Evolutionary conservation across 2,888 invertebrate genomes (phyloP).

Genomic region (Molanna angustata): DNA sequence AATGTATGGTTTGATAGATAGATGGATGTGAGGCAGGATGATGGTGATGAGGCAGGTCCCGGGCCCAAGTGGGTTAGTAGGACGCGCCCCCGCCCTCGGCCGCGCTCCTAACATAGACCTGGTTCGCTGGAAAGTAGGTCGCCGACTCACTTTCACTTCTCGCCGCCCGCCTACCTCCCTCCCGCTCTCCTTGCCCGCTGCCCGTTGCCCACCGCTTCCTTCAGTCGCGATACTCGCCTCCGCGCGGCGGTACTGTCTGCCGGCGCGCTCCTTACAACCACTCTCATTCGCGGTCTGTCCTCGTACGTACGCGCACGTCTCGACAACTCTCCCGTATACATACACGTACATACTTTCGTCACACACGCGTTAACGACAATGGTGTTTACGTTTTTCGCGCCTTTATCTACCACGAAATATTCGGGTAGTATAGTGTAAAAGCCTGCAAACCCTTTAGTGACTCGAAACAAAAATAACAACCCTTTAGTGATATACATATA

Average conservation of each 20-base stretch:
- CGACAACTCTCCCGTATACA: too few species aligned
- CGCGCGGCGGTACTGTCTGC: constrained; percentile 41
- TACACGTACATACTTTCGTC: constrained; percentile 1
- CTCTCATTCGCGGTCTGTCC: constrained; percentile 5
- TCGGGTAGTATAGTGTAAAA: neutral
- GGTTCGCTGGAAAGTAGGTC: constrained; percentile 91
- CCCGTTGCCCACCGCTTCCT: constrained; percentile 31
- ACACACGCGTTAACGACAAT: constrained; percentile 17
- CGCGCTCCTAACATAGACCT: constrained; percentile 82
- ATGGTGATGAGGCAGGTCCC: constrained; percentile 40
- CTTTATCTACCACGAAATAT: constrained; percentile 6
- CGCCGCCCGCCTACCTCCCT: constrained; percentile 68
- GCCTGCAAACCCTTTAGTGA: too few species aligned
- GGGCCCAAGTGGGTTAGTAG: constrained; percentile 79
- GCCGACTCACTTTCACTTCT: constrained; percentile 86
- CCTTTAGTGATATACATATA: constrained; percentile 32
- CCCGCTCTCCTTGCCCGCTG: constrained; percentile 41
- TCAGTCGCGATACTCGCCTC: constrained; percentile 34
- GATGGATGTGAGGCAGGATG: too few species aligned
- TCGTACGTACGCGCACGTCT: constrained; percentile 11
- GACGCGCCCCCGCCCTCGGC: constrained; percentile 60
- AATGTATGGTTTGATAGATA: too few species aligned
- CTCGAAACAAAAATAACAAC: neutral
- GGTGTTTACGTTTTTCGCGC: constrained; percentile 17
- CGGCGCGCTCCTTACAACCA: constrained; percentile 5